Conservation (phyloP, 2,113 vertebrate species). For the Meleagris gallopavo region DNA sequence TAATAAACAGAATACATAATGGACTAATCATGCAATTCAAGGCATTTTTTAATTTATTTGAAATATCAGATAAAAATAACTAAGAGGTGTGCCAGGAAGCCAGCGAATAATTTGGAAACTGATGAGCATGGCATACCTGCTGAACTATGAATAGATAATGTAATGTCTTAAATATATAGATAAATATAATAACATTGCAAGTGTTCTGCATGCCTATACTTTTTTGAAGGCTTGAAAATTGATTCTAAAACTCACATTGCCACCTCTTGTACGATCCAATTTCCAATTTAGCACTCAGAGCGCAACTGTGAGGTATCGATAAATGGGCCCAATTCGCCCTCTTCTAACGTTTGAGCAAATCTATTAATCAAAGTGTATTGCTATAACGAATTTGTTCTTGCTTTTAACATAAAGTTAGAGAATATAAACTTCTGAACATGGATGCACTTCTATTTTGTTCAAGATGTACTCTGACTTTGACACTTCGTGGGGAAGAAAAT, state of each 20-base stretch:
- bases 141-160: conserved; percentile 74
- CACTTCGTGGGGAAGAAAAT: background rate
- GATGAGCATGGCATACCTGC: conserved; percentile 72
- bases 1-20: conserved; percentile 78
- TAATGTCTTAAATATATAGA: conserved; percentile 57
- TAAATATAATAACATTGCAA: conserved; percentile 46
- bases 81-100: conserved; percentile 76
- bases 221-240: background rate
- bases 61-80: conserved; percentile 80
- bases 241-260: conserved; percentile 5
- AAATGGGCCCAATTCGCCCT: background rate
- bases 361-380: background rate
- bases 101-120: conserved; percentile 76
- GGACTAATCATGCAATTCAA: conserved; percentile 79
- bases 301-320: background rate
- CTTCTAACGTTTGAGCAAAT: background rate
- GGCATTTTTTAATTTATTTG: conserved; percentile 77
- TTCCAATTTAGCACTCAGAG: background rate
- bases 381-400: background rate
- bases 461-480: background rate
- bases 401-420: background rate
- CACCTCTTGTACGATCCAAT: background rate
- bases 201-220: background rate
- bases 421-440: background rate
- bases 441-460: background rate